These are phyloP conservation scores for Neotoma lepida DNA, from an alignment of 2,113 vertebrate species.

Conservation along the genomic window DNA sequence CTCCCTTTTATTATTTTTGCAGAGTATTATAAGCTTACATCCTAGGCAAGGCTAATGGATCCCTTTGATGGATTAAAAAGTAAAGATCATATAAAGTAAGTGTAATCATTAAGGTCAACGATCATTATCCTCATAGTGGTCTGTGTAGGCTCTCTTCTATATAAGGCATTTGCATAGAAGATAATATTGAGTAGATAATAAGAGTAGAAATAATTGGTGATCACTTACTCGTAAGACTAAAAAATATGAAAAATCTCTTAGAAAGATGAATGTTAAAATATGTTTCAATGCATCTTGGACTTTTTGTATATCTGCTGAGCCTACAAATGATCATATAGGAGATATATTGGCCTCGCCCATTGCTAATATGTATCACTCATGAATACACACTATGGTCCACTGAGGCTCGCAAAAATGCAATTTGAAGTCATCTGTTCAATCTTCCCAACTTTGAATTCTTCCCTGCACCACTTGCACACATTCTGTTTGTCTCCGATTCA, in stretches of 20 bases:
- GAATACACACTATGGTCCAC: neutral
- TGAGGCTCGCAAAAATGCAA: neutral
- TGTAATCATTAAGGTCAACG: neutral
- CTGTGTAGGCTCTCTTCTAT: conserved; percentile 24
- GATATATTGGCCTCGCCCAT: neutral
- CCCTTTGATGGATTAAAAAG: neutral
- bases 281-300: neutral
- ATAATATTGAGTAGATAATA: neutral
- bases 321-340: neutral
- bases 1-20: neutral
- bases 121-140: neutral
- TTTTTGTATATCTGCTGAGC: neutral
- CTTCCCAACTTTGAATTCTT: conserved; percentile 14
- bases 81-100: conserved; percentile 24
- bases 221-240: conserved; percentile 26
- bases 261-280: neutral
- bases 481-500: conserved; percentile 9
- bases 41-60: neutral
- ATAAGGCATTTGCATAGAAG: neutral
- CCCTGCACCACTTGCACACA: neutral
- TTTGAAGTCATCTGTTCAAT: neutral
- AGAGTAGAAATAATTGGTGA: neutral
- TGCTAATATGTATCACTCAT: neutral
- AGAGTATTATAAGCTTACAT: neutral
- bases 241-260: neutral